phyloP scores from a whole-genome alignment of 2,797 vertebrate genomes.

The Hydrolagus colliei region DNA sequence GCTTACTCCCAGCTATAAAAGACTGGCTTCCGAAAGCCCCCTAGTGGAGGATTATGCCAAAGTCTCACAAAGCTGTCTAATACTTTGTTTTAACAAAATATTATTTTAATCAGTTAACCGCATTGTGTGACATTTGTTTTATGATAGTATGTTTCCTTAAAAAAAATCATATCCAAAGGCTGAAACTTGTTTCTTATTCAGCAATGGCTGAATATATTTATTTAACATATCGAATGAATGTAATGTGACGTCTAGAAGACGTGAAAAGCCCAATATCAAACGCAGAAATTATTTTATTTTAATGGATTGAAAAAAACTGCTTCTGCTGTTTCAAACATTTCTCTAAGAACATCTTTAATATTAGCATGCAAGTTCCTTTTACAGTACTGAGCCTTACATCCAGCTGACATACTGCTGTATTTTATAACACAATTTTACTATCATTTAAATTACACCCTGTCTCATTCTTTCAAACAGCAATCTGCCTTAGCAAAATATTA shows the following conservation, averaged over 20 bases:
- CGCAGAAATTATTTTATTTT: too few relatives aligned
- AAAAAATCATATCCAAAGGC: not conserved
- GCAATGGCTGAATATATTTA: not conserved
- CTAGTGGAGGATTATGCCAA: not conserved
- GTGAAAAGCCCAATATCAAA: too few relatives aligned
- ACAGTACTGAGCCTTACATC: not conserved
- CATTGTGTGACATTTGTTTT: not conserved
- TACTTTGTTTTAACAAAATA: not conserved
- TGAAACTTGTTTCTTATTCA: not conserved
- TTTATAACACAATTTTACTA: not conserved
- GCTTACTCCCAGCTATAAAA: not conserved
- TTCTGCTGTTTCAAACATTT: not conserved
- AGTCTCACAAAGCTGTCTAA: not conserved
- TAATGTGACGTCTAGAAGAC: too few relatives aligned
- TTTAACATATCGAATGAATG: not conserved
- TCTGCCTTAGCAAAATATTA: not conserved
- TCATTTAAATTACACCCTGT: not conserved
- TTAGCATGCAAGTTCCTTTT: not conserved
- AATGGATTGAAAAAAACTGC: not conserved
- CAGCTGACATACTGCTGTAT: not conserved
- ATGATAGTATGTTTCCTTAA: too few relatives aligned
- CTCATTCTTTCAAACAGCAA: not conserved
- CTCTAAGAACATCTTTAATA: not conserved
- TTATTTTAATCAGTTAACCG: not conserved
- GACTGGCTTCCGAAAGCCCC: constrained; percentile 10